Evolutionary conservation across 2,113 vertebrate genomes (phyloP).

Genomic region (Puntigrus tetrazona): DNA sequence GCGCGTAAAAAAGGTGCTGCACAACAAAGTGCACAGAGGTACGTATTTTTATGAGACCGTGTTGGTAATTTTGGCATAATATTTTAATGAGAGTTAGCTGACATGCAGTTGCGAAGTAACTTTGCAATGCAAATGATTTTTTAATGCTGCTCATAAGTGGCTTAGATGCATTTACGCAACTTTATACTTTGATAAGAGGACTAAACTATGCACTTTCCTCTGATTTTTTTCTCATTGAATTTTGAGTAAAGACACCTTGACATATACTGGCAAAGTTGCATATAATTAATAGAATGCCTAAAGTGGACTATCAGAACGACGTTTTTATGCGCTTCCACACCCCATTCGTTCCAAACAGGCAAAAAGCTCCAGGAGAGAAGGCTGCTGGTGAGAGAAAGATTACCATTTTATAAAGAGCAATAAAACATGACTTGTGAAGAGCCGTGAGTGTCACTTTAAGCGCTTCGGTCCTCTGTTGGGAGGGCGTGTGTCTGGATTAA

Average conservation of each 20-base stretch:
- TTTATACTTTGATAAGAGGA: neutral
- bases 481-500: neutral
- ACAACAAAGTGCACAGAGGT: no score
- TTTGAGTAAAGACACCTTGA: neutral
- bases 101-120: no score
- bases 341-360: neutral
- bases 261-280: neutral
- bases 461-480: neutral
- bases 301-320: neutral
- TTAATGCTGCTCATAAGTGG: no score
- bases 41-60: no score
- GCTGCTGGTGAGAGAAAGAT: constrained; percentile 15
- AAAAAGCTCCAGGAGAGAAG: neutral
- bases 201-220: no score
- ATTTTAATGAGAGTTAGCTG: no score
- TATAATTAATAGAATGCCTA: neutral
- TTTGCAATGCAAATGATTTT: no score
- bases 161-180: neutral
- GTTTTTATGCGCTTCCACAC: neutral
- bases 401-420: constrained; percentile 14
- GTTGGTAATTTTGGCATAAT: no score
- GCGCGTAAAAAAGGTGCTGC: no score
- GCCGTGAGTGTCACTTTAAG: constrained; percentile 26
- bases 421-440: constrained; percentile 32
- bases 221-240: no score